These are phyloP conservation scores for Crossaster papposus DNA, from an alignment of 53 echinoderm and acorn worm species.

Conservation along the genomic window DNA sequence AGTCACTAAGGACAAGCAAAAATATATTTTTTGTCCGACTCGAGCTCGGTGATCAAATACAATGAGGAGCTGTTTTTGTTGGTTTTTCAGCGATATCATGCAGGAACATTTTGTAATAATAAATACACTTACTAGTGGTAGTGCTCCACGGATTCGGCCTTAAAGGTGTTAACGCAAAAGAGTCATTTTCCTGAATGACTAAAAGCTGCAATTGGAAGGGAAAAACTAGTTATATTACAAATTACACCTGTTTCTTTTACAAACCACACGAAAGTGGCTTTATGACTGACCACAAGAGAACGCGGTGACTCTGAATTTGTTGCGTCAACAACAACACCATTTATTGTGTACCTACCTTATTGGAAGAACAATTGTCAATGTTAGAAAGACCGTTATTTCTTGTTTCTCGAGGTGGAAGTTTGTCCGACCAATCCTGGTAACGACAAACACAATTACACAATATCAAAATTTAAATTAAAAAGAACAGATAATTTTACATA, in stretches of 20 bases:
- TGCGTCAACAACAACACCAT: background rate
- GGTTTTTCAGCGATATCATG: background rate
- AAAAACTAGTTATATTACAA: background rate
- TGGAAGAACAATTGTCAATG: constrained; percentile 63
- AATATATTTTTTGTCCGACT: background rate
- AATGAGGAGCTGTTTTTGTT: background rate
- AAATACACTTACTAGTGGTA: constrained; percentile 63
- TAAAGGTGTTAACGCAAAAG: constrained; percentile 85
- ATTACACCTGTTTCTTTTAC: background rate
- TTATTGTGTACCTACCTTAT: constrained; percentile 50
- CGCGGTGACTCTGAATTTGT: background rate
- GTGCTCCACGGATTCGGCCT: constrained; percentile 91
- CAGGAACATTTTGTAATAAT: background rate
- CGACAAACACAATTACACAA: background rate
- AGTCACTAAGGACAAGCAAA: background rate
- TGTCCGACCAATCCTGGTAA: constrained; percentile 86
- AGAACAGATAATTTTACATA: too few relatives aligned
- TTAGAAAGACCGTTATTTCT: constrained; percentile 82
- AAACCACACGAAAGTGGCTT: background rate
- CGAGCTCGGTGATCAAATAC: background rate
- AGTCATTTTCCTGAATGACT: constrained; percentile 80
- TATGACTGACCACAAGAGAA: background rate
- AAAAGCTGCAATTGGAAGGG: constrained; percentile 52
- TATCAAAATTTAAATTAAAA: too few relatives aligned
- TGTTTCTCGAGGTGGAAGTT: constrained; percentile 69